phyloP scores from a whole-genome alignment of 2,797 vertebrate genomes.

The Poecile montanus region DNA sequence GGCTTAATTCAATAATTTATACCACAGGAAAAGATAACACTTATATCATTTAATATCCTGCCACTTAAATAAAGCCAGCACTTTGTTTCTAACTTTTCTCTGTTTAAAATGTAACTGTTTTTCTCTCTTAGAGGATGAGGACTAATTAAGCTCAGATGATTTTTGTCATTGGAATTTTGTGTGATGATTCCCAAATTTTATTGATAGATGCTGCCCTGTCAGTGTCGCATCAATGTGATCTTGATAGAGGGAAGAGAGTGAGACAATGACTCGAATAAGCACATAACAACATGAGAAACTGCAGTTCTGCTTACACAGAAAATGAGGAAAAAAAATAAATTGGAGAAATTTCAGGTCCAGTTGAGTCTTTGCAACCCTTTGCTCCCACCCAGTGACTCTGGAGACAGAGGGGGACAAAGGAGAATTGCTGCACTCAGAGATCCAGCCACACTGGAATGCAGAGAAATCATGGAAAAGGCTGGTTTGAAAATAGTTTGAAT shows the following conservation, averaged over 20 bases:
- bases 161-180: not conserved
- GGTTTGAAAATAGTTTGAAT: not conserved
- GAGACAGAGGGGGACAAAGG: not conserved
- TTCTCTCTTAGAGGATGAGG: not conserved
- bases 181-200: not conserved
- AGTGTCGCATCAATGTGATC: not conserved
- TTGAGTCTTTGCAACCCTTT: not conserved
- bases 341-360: not conserved
- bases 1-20: conserved; percentile 64
- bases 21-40: conserved; percentile 45
- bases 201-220: too few species aligned
- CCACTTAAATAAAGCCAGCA: conserved; percentile 40
- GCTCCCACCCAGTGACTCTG: not conserved
- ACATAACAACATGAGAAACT: too few species aligned
- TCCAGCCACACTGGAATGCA: not conserved
- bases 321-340: fast-evolving
- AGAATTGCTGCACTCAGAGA: not conserved
- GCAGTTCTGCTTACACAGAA: not conserved
- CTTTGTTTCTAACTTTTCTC: not conserved
- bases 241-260: too few species aligned
- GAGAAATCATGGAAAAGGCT: not conserved
- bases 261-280: not conserved
- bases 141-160: not conserved
- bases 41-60: conserved; percentile 60
- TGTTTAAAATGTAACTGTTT: not conserved